Base-by-base conservation (phyloP, 2,888 invertebrate genomes). In the Oxytorus armatus region DNA sequence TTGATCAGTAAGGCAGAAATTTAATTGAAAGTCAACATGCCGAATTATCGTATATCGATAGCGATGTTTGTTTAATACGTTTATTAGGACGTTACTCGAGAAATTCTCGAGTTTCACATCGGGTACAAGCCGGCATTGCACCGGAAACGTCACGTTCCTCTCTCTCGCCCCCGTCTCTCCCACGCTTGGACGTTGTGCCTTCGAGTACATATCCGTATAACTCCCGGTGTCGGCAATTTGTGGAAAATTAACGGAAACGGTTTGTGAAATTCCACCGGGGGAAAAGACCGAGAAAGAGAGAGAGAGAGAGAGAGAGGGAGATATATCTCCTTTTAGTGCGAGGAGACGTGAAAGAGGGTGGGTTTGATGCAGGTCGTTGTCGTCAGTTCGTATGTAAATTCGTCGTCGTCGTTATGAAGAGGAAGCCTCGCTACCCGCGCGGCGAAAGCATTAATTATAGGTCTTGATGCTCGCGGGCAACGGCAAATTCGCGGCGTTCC, bases 391-490 rank as follows among this genome's bases (percentile, higher is more conserved):
- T 75, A 86, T 86, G 86, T 85, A 88, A 88, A 87, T 87, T 85
- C 83, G 77, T 77, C 76, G 81, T 78, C 72, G 72, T 70, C 36
- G 69, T 47, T 53, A 53, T 57, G 57, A 39, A 16, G 59, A 79
- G 74, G 75, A 74, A 76, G 74, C 69, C 51, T 63, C 42, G 59
- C 5, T 61, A 53, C 68, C 36, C 65, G 47, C 63, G 57, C 70
- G 68, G 61, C 75, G 66, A 77, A 73, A 73, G 85, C 84, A 88
- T 88, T 88, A 88, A 88, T 88, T 88, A 89, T 87, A 85, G 84
- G 82, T 84, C 79, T 84, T 79, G 78, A 82, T 77, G 83, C 77
- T 63, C 16, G n/a, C n/a, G 59, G 59, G 36, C 47, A 61, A 72
- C 29, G 51, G 36, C 23, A 36, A 73, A 73, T 61, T 73, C 63